Conservation (phyloP, 23 tunicate species). For the Pegea sp. region DNA sequence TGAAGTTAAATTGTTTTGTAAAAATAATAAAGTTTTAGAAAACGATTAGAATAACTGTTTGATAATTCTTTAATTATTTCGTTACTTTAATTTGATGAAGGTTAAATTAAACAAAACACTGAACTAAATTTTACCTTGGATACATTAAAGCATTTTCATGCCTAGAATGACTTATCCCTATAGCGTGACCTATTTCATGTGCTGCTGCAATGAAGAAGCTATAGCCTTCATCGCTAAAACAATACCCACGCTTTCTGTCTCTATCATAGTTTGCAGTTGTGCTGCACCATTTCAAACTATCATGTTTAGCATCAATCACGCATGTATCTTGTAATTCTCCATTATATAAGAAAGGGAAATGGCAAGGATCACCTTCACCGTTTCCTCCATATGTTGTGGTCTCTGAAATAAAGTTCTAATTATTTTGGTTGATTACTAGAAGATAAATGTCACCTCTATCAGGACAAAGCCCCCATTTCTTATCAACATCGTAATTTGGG, state of each 20-base stretch:
- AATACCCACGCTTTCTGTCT: constrained; percentile 68
- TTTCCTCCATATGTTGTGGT: constrained; percentile 81
- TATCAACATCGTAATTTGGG: constrained; percentile 25
- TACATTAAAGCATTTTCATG: constrained; percentile 69
- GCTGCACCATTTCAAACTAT: constrained; percentile 60
- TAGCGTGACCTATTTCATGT: constrained; percentile 90
- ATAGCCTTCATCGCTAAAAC: constrained; percentile 63
- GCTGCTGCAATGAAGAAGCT: constrained; percentile 74
- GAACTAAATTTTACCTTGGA: too few relatives aligned
- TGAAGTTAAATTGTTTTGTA: too few relatives aligned
- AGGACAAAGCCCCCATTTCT: constrained; percentile 81
- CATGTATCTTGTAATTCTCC: constrained; percentile 45
- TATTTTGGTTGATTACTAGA: too few relatives aligned
- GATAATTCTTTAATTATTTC: too few relatives aligned
- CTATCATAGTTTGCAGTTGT: constrained; percentile 61
- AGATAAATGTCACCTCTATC: constrained; percentile 79
- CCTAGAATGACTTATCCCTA: constrained; percentile 79
- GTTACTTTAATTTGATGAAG: too few relatives aligned
- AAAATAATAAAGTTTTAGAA: too few relatives aligned
- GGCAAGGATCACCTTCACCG: constrained; percentile 55
- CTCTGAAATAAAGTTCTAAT: constrained; percentile 23
- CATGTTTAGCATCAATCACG: constrained; percentile 50
- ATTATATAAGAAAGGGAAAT: constrained; percentile 67
- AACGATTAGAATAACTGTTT: too few relatives aligned
- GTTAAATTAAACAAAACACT: too few relatives aligned